Evolutionary conservation across 2,888 invertebrate species (phyloP).

Genomic region (Pyrochroa serraticornis): DNA sequence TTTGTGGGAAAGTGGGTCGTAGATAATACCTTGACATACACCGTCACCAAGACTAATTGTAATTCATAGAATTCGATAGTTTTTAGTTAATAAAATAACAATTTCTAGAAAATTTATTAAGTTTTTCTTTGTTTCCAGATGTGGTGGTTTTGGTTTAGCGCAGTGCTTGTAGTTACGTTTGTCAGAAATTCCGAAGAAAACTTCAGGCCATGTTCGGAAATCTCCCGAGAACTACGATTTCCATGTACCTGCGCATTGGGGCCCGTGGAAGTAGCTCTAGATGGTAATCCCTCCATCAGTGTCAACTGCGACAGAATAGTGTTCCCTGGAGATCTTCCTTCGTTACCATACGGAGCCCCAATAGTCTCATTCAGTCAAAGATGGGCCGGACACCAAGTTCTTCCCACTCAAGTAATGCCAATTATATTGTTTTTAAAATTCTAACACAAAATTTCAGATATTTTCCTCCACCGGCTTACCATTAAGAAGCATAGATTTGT

Average conservation of each 20-base stretch:
- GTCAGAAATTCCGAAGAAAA: slow-evolving; percentile 29
- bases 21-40: neutral
- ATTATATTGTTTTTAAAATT: neutral
- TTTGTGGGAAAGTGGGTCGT: slow-evolving; percentile 7
- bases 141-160: slow-evolving; percentile 27
- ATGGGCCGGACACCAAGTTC: slow-evolving; percentile 78
- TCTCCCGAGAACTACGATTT: slow-evolving; percentile 76
- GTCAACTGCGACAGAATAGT: slow-evolving; percentile 86
- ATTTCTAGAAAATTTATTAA: neutral
- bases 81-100: no score
- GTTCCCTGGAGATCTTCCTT: slow-evolving; percentile 78
- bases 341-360: slow-evolving; percentile 78
- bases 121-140: slow-evolving; percentile 39
- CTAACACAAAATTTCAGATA: slow-evolving; percentile 57
- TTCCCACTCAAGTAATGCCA: slow-evolving; percentile 73
- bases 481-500: slow-evolving; percentile 78
- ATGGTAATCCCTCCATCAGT: slow-evolving; percentile 63
- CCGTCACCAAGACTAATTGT: no score
- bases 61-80: no score
- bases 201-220: slow-evolving; percentile 71
- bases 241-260: slow-evolving; percentile 70
- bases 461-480: slow-evolving; percentile 76
- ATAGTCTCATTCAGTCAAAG: slow-evolving; percentile 81
- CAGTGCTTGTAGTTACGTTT: slow-evolving; percentile 19
- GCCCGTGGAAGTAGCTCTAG: slow-evolving; percentile 58